These are phyloP conservation scores for Phalangium opilio DNA, from an alignment of 2,888 invertebrate genomes.

Conservation along the genomic window DNA sequence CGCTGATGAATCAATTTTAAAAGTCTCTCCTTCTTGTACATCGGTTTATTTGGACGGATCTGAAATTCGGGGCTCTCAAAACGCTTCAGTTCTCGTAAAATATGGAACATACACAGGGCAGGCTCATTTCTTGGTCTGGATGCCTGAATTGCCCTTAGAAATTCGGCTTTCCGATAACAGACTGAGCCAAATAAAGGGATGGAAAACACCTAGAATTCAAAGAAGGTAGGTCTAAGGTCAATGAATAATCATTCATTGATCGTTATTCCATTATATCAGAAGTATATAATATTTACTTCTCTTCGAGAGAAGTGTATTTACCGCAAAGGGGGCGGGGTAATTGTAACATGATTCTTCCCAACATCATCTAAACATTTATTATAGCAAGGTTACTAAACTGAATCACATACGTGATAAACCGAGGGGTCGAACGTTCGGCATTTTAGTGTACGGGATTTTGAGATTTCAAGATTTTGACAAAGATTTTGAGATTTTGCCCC, in stretches of 20 bases:
- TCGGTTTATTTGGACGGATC: conserved; percentile 93
- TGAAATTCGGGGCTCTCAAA: conserved; percentile 82
- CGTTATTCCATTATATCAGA: no score
- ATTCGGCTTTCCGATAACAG: conserved; percentile 74
- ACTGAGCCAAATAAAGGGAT: conserved; percentile 82
- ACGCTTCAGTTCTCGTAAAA: conserved; percentile 73
- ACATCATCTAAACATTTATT: no score
- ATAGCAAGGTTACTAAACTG: no score
- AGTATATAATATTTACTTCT: no score
- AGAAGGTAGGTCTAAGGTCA: conserved; percentile 9
- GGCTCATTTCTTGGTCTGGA: conserved; percentile 86
- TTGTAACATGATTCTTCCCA: no score
- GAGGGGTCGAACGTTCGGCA: no score
- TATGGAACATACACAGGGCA: conserved; percentile 69
- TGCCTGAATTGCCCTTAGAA: conserved; percentile 85
- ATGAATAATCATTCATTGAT: not conserved
- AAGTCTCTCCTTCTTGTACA: conserved; percentile 90
- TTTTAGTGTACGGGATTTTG: no score
- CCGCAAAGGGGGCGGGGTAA: no score
- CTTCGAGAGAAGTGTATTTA: no score
- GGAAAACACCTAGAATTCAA: conserved; percentile 57
- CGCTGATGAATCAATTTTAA: conserved; percentile 85
- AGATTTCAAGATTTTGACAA: no score
- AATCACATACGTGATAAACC: no score
- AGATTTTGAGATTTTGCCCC: no score